Conservation (phyloP, 2,888 invertebrate genomes). For the Drosophila gaucha region DNA sequence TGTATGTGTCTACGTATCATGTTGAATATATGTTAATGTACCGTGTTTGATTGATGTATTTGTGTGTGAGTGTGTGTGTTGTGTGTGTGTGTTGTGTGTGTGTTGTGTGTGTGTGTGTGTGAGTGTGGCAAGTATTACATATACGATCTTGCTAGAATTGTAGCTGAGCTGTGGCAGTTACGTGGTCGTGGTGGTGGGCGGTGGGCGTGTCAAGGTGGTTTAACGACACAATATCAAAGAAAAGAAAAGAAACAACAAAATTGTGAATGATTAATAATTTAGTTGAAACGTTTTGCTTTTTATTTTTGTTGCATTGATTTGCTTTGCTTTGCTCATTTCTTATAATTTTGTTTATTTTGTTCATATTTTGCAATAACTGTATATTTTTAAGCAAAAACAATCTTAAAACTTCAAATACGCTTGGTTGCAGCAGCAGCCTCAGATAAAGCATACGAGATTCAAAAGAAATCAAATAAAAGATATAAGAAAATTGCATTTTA, state of each 20-base stretch:
- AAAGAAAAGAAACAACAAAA: conserved; percentile 51
- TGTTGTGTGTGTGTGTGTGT: neutral
- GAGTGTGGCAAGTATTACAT: conserved; percentile 22
- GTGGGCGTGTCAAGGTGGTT: conserved; percentile 50
- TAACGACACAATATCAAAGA: conserved; percentile 55
- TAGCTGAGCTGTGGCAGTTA: conserved; percentile 56
- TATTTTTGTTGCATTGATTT: too few relatives aligned
- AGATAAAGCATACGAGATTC: conserved; percentile 1
- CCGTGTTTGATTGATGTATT: conserved; percentile 18
- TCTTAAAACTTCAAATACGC: conserved; percentile 4
- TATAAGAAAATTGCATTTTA: neutral
- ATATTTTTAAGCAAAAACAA: conserved; percentile 12
- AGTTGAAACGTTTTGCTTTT: conserved; percentile 20
- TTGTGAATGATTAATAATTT: conserved; percentile 52
- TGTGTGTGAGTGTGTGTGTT: neutral
- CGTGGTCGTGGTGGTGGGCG: conserved; percentile 44
- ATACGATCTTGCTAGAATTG: conserved; percentile 43
- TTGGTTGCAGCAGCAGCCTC: conserved; percentile 13
- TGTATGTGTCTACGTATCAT: conserved; percentile 32
- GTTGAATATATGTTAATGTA: conserved; percentile 23
- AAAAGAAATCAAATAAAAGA: conserved; percentile 5
- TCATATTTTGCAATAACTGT: neutral
- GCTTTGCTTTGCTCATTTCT: conserved; percentile 13
- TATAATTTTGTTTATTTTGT: neutral
- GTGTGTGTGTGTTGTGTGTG: neutral